These are phyloP conservation scores for Steatocranus sp. DNA, from an alignment of 2,797 vertebrate species.

Conservation along the genomic window DNA sequence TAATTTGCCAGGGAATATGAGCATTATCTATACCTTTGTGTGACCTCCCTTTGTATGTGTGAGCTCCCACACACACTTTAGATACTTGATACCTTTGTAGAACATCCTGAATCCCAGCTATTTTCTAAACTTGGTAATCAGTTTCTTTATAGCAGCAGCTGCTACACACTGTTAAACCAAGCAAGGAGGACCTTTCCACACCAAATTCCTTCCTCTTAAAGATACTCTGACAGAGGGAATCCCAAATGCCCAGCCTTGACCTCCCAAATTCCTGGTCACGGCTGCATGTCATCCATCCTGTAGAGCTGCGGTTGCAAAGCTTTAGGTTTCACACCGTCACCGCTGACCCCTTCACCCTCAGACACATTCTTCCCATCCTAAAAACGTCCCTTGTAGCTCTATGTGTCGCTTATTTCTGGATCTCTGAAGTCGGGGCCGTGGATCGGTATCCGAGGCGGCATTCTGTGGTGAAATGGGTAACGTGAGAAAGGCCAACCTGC, in stretches of 20 bases:
- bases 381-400: slow-evolving; percentile 11
- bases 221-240: slow-evolving; percentile 51
- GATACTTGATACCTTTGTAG: slow-evolving; percentile 11
- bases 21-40: background rate
- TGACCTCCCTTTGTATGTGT: background rate
- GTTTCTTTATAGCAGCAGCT: slow-evolving; percentile 58
- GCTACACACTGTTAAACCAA: slow-evolving; percentile 39
- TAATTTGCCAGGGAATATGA: background rate
- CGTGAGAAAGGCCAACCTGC: slow-evolving; percentile 53
- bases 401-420: slow-evolving; percentile 29
- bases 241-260: slow-evolving; percentile 54
- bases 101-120: slow-evolving; percentile 45
- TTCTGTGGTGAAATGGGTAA: slow-evolving; percentile 42
- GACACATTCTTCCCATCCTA: slow-evolving; percentile 5
- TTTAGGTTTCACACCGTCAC: slow-evolving; percentile 58
- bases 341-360: background rate
- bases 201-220: slow-evolving; percentile 40
- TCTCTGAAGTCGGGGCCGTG: slow-evolving; percentile 30
- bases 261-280: slow-evolving; percentile 55
- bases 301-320: slow-evolving; percentile 19
- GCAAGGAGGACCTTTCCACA: slow-evolving; percentile 32
- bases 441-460: slow-evolving; percentile 9
- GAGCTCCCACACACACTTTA: background rate
- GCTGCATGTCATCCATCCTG: slow-evolving; percentile 37
- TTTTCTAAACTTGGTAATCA: slow-evolving; percentile 58